phyloP scores from a whole-genome alignment of 2,797 vertebrate genomes.

The Acrocephalus scirpaceus region DNA sequence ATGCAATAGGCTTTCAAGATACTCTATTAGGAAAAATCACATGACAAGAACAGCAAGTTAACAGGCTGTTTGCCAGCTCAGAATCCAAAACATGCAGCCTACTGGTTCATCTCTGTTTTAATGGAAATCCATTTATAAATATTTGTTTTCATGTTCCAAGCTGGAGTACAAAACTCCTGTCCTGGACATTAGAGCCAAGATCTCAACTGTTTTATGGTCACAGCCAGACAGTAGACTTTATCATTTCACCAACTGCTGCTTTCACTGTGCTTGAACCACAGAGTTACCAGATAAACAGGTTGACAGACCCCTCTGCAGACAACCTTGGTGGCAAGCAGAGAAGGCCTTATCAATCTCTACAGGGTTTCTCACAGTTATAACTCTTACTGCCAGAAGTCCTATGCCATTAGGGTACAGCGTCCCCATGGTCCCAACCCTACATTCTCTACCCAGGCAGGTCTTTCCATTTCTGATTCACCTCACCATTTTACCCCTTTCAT shows the following conservation, averaged over 20 bases:
- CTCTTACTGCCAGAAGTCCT: neutral
- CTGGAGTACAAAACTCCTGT: neutral
- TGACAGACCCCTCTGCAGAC: neutral
- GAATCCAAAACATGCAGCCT: neutral
- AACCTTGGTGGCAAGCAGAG: neutral
- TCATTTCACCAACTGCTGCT: neutral
- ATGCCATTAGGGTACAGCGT: too few relatives aligned
- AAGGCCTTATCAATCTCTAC: neutral
- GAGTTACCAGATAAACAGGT: neutral
- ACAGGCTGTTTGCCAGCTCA: neutral
- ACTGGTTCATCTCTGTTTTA: neutral
- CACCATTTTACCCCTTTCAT: neutral
- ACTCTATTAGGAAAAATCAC: neutral
- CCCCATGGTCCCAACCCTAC: rapidly evolving
- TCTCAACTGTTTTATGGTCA: neutral
- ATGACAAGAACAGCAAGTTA: neutral
- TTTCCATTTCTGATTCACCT: neutral
- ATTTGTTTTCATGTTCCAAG: conserved; percentile 16
- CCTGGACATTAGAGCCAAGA: neutral
- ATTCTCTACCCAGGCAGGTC: rapidly evolving
- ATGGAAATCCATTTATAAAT: conserved; percentile 5
- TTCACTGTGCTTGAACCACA: neutral
- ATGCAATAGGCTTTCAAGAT: neutral
- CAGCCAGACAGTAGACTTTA: neutral
- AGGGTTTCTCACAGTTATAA: neutral